phyloP scores from a whole-genome alignment of 2,797 vertebrate genomes.

The Discoglossus pictus region DNA sequence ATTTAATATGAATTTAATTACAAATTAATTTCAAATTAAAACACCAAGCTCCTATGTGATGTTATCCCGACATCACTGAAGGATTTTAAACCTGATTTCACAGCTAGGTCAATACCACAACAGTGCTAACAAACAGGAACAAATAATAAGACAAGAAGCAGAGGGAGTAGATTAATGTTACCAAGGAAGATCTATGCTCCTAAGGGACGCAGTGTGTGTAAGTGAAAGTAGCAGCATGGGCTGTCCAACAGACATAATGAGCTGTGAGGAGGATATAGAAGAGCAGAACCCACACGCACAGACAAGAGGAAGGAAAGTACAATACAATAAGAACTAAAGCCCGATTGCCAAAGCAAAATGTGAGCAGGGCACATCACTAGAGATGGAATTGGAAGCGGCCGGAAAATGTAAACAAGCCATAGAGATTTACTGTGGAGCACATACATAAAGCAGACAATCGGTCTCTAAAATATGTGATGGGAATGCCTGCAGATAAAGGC shows the following conservation, averaged over 20 bases:
- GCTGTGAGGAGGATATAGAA: neutral
- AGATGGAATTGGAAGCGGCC: no score
- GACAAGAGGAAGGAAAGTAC: neutral
- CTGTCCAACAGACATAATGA: neutral
- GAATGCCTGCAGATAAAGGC: neutral
- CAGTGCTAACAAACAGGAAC: no score
- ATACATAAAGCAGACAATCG: conserved; percentile 12
- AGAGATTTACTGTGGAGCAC: neutral
- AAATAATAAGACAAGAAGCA: no score
- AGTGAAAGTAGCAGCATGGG: neutral
- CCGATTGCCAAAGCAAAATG: neutral
- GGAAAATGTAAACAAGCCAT: neutral
- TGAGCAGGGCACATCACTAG: no score
- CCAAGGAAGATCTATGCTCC: neutral
- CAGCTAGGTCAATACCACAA: no score
- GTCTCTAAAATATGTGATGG: no score
- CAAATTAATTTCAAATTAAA: no score
- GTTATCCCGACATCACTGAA: no score
- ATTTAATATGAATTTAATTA: no score
- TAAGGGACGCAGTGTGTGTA: neutral
- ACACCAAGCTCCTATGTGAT: no score
- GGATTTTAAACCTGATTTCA: no score
- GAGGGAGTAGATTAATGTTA: neutral
- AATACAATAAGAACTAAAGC: neutral
- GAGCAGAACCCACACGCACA: neutral